Percentiles rank a stretch among this genome's conserved stretches.
phyloP scores from a whole-genome alignment of 1,140 invertebrate species.

The Rhyzopertha dominica region DNA sequence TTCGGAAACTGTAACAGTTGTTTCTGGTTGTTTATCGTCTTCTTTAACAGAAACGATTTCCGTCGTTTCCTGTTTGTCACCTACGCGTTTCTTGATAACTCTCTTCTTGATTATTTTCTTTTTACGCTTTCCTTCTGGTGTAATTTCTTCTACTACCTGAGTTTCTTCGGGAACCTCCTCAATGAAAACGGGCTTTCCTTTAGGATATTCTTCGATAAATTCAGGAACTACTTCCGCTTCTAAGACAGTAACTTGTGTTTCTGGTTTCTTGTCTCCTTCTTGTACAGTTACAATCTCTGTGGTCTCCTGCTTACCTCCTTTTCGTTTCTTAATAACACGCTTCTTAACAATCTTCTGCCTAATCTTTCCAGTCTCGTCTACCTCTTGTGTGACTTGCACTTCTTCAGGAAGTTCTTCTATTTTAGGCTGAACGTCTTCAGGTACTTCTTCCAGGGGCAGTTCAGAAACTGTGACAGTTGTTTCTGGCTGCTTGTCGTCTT shows the following conservation, averaged over 20 bases:
- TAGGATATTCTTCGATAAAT: slow-evolving; percentile 14
- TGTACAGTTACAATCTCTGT: slow-evolving; percentile 44
- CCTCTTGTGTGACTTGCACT: slow-evolving; percentile 43
- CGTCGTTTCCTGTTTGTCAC: slow-evolving; percentile 32
- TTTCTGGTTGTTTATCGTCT: slow-evolving; percentile 44
- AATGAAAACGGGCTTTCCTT: slow-evolving; percentile 14
- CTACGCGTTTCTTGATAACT: slow-evolving; percentile 38
- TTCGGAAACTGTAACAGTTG: slow-evolving; percentile 28
- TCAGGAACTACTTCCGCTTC: slow-evolving; percentile 8
- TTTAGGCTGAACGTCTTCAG: slow-evolving; percentile 25
- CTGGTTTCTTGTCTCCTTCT: slow-evolving; percentile 35
- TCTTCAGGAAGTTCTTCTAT: slow-evolving; percentile 39
- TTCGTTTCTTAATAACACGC: slow-evolving; percentile 37
- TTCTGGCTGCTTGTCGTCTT: slow-evolving; percentile 44
- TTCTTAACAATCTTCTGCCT: slow-evolving; percentile 39
- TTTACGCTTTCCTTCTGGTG: slow-evolving; percentile 24
- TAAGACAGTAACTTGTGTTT: slow-evolving; percentile 31
- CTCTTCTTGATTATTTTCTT: slow-evolving; percentile 40
- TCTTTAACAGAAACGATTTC: slow-evolving; percentile 41
- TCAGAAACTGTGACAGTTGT: slow-evolving; percentile 31
- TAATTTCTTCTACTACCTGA: slow-evolving; percentile 21
- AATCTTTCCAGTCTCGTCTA: slow-evolving; percentile 38
- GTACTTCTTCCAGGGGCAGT: slow-evolving; percentile 21
- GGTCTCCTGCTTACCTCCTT: slow-evolving; percentile 40
- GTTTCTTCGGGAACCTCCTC: slow-evolving; percentile 31